These are phyloP conservation scores for Pollenia angustigena DNA, from an alignment of 2,888 invertebrate genomes.

Conservation along the genomic window DNA sequence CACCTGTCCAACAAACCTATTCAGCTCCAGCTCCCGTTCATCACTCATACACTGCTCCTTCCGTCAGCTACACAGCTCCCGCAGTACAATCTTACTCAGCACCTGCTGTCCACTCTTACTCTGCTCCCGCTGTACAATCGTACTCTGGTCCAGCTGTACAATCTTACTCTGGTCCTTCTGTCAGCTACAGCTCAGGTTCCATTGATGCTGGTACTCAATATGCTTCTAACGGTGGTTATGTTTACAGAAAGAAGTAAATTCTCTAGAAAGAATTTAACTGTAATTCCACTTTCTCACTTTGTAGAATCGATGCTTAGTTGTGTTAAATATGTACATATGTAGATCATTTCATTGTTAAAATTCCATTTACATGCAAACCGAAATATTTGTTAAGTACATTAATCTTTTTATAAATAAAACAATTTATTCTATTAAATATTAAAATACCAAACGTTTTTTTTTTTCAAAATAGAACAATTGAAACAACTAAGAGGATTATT, in stretches of 20 bases:
- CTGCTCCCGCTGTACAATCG: conserved; percentile 72
- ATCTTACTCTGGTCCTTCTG: conserved; percentile 73
- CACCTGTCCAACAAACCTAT: conserved; percentile 51
- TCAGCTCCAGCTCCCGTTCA: conserved; percentile 48
- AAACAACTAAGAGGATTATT: background rate
- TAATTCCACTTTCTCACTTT: conserved; percentile 61
- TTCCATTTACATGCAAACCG: conserved; percentile 20
- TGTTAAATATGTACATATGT: conserved; percentile 17
- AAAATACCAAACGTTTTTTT: background rate
- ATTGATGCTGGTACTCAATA: conserved; percentile 80
- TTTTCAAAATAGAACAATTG: background rate
- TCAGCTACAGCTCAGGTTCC: conserved; percentile 58
- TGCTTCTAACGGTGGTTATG: conserved; percentile 82
- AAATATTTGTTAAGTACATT: conserved; percentile 45
- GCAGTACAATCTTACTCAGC: conserved; percentile 71
- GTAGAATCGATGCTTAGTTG: conserved; percentile 56
- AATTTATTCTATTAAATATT: conserved; percentile 32
- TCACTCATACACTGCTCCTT: conserved; percentile 30
- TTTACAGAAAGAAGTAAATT: conserved; percentile 81
- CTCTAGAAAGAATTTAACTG: conserved; percentile 14
- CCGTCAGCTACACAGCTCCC: conserved; percentile 65
- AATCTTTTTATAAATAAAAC: conserved; percentile 53
- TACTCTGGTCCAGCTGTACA: conserved; percentile 74
- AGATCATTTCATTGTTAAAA: conserved; percentile 50
- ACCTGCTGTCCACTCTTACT: conserved; percentile 69